These are phyloP conservation scores for Temnothorax longispinosus DNA, from an alignment of 1,140 invertebrate species.

Conservation along the genomic window DNA sequence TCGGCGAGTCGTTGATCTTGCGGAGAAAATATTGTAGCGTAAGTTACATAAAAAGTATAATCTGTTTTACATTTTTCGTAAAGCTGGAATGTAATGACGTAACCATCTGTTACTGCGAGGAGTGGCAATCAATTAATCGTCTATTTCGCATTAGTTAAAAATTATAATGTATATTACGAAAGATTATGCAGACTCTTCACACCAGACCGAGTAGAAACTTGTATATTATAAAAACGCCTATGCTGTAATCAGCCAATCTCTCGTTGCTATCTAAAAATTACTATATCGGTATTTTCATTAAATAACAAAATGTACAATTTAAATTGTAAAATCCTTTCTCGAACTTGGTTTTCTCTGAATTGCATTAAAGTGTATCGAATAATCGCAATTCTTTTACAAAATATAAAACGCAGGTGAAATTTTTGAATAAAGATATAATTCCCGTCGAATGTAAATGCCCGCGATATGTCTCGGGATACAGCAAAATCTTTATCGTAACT, in stretches of 20 bases:
- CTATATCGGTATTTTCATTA: not conserved
- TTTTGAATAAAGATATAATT: not conserved
- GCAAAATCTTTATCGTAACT: not conserved
- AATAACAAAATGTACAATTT: not conserved
- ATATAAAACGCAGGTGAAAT: not conserved
- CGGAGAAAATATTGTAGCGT: not conserved
- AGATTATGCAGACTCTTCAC: not conserved
- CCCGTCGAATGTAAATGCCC: not conserved
- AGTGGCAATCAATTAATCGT: not conserved
- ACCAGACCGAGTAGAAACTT: not conserved
- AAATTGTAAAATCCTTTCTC: not conserved
- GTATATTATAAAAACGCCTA: not conserved
- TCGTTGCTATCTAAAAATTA: not conserved
- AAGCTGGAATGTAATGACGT: not conserved
- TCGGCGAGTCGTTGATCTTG: not conserved
- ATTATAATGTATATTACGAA: not conserved
- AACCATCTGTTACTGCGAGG: not conserved
- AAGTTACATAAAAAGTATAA: not conserved
- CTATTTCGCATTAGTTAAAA: not conserved
- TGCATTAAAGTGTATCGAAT: not conserved
- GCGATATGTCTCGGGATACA: not conserved
- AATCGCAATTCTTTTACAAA: not conserved
- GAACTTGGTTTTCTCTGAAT: not conserved
- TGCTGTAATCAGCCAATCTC: not conserved
- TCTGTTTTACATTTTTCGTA: not conserved